Evolutionary conservation across 2,113 vertebrate species (phyloP).

Genomic region (Urocynchramus pylzowi): DNA sequence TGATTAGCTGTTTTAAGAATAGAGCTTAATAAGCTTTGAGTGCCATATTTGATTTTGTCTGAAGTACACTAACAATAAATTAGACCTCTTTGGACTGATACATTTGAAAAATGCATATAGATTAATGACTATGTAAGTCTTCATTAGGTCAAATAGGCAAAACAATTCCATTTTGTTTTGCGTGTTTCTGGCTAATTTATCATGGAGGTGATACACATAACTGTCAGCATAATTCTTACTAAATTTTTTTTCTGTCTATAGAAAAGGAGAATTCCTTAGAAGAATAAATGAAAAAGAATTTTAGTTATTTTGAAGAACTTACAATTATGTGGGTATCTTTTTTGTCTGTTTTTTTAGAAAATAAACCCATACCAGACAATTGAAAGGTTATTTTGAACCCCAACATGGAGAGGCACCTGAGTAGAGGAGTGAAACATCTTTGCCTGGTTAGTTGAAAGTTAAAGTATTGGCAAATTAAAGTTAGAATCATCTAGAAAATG

Average conservation of each 20-base stretch:
- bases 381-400: background rate
- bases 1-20: background rate
- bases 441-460: background rate
- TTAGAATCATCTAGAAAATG: background rate
- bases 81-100: background rate
- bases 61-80: background rate
- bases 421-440: background rate
- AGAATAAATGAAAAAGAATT: background rate
- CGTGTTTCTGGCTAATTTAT: background rate
- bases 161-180: background rate
- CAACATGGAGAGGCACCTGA: background rate
- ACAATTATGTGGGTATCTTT: background rate
- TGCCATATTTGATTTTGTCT: background rate
- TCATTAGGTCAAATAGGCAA: background rate
- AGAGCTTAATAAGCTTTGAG: background rate
- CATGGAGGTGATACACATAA: background rate
- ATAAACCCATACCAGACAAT: background rate
- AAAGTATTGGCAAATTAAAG: background rate
- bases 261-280: background rate
- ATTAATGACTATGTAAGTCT: background rate
- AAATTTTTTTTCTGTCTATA: background rate
- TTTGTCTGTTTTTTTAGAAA: background rate
- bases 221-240: background rate
- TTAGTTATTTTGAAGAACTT: background rate
- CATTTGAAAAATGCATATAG: background rate